Base-by-base conservation (phyloP, 1,140 invertebrate species). In the Physella acuta region DNA sequence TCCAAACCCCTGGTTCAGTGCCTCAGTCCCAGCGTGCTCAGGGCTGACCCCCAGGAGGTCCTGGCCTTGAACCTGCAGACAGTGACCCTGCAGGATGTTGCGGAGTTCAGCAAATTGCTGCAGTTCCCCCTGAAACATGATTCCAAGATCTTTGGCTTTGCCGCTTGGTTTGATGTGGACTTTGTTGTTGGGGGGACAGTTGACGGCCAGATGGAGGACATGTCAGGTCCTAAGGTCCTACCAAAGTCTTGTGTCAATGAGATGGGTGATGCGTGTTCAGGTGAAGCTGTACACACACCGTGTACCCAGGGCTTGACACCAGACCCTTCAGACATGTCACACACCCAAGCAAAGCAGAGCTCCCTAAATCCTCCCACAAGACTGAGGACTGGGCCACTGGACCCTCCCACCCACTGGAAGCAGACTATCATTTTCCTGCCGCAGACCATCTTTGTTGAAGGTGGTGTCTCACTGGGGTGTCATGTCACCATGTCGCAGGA, bases 391-490 rank as follows among this genome's bases (percentile, higher is more conserved):
- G 73, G 75, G 1, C 80, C 80, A 14, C 36, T 52, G 14, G 65
- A 69, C 30, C 66, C 71, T 20, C 97, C 98, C 81, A 99, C 98
- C 3, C 97, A 99, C 81, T 99, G 97, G 97, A 99, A 99, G 85
- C 97, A 99, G 85, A 99, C 97, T 1, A 95, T 99, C 1, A 98
- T 99, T 82, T 99, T 99, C 82, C 91, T 99, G 26, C 79, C 81
- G 59, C 53, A 67, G 8, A 62, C 77, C 2, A 34, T 77, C 0
- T 26, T 67, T 0, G 72, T 79, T 0, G 74, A 75, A 33, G 74
- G 72, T 53, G 74, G 68, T 5, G 73, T 77, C 26, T 68, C 34
- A 37, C 56, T 80, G 14, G 59, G 61, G 16, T 75, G 74, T 63
- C 61, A 44, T 26, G 61, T 81, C 5, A 72, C 70, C 4, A 65